These are phyloP conservation scores for Hassar affinis DNA, from an alignment of 2,113 vertebrate genomes.

Conservation along the genomic window DNA sequence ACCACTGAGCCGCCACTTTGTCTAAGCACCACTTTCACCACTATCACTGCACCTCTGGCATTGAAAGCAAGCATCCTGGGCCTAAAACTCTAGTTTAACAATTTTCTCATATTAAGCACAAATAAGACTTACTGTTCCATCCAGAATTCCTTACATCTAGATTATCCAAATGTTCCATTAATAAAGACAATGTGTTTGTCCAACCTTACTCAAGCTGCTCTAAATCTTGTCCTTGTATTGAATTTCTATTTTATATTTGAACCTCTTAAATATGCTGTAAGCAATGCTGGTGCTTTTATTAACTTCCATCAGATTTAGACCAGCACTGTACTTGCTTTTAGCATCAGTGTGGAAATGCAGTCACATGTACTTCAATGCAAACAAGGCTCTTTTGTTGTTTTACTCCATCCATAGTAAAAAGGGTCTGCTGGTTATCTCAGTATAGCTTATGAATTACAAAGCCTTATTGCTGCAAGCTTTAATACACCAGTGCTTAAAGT, in stretches of 20 bases:
- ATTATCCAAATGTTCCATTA: not conserved
- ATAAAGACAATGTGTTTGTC: not conserved
- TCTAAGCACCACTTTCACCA: not conserved
- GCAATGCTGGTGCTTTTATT: not conserved
- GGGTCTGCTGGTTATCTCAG: constrained; percentile 3
- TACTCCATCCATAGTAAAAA: not conserved
- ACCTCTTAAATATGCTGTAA: not conserved
- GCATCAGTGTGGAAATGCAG: not conserved
- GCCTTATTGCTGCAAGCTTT: not conserved
- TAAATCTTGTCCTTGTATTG: not conserved
- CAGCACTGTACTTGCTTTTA: not conserved
- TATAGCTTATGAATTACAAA: constrained; percentile 14
- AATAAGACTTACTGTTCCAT: not conserved
- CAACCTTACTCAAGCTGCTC: not conserved
- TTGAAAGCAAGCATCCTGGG: not conserved
- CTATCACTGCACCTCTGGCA: not conserved
- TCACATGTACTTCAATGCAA: not conserved
- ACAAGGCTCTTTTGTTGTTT: not conserved
- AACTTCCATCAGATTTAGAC: not conserved
- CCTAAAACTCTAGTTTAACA: not conserved
- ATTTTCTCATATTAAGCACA: not conserved
- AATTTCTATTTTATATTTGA: not conserved
- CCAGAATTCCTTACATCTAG: not conserved
- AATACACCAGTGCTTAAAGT: constrained; percentile 17
- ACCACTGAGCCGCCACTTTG: too few relatives aligned